These are phyloP conservation scores for Conus betulinus DNA, from an alignment of 1,140 invertebrate genomes.

Conservation along the genomic window DNA sequence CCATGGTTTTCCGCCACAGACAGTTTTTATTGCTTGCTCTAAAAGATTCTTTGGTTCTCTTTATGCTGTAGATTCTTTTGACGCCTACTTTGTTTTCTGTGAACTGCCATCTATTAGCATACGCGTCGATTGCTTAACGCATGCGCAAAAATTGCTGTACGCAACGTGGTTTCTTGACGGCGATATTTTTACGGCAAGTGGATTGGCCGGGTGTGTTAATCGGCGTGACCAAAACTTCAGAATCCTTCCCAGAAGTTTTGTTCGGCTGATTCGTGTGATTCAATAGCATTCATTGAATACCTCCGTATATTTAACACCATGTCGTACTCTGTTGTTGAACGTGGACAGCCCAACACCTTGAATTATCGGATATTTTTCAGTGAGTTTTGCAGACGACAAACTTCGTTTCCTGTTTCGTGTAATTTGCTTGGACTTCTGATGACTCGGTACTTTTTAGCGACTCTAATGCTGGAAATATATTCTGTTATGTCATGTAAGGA, in stretches of 20 bases:
- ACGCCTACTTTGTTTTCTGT: too few relatives aligned
- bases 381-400: conserved; percentile 49
- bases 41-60: too few relatives aligned
- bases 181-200: not conserved
- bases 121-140: not conserved
- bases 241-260: not conserved
- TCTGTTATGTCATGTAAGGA: too few relatives aligned
- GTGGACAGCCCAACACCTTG: conserved; percentile 86
- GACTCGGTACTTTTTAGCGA: too few relatives aligned
- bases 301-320: conserved; percentile 46
- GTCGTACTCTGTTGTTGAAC: conserved; percentile 84
- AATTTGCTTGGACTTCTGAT: not conserved
- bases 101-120: too few relatives aligned
- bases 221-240: not conserved
- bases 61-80: too few relatives aligned
- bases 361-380: conserved; percentile 83
- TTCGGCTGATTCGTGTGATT: not conserved
- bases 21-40: too few relatives aligned
- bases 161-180: not conserved
- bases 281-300: not conserved
- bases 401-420: not conserved
- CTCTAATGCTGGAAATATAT: too few relatives aligned
- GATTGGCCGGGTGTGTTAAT: not conserved
- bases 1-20: too few relatives aligned
- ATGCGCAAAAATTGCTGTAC: not conserved